Evolutionary conservation across 2,113 vertebrate genomes (phyloP).

Genomic region (Dunckerocampus dactyliophorus): DNA sequence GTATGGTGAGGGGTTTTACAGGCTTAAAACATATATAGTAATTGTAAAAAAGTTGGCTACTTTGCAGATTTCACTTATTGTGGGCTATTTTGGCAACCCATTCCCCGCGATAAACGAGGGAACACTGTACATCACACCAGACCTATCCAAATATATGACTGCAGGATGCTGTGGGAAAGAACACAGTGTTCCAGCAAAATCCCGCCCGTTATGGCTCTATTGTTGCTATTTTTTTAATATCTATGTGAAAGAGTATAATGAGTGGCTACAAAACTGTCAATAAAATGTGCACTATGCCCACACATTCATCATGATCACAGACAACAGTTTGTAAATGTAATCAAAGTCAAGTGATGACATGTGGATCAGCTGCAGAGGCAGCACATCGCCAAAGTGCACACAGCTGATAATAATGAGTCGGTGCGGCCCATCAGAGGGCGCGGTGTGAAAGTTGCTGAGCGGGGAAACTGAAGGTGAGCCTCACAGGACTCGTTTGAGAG

Average conservation of each 20-base stretch:
- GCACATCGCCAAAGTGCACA: conserved; percentile 47
- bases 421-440: conserved; percentile 55
- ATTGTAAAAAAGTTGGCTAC: too few relatives aligned
- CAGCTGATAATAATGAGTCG: conserved; percentile 63
- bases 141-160: too few relatives aligned
- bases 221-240: neutral
- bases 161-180: too few relatives aligned
- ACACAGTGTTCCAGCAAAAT: too few relatives aligned
- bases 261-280: neutral
- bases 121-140: too few relatives aligned
- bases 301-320: conserved; percentile 40
- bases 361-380: conserved; percentile 37
- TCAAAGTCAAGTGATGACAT: conserved; percentile 48
- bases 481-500: conserved; percentile 64
- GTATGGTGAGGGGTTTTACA: too few relatives aligned
- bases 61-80: too few relatives aligned
- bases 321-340: conserved; percentile 50
- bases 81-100: too few relatives aligned
- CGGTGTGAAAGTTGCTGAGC: conserved; percentile 67
- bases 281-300: conserved; percentile 28
- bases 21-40: too few relatives aligned
- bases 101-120: too few relatives aligned
- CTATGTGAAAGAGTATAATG: conserved; percentile 11
- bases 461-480: conserved; percentile 63
- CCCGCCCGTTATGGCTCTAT: neutral